Evolutionary conservation across 2,113 vertebrate species (phyloP).

Genomic region (Choloepus hoffmanni): DNA sequence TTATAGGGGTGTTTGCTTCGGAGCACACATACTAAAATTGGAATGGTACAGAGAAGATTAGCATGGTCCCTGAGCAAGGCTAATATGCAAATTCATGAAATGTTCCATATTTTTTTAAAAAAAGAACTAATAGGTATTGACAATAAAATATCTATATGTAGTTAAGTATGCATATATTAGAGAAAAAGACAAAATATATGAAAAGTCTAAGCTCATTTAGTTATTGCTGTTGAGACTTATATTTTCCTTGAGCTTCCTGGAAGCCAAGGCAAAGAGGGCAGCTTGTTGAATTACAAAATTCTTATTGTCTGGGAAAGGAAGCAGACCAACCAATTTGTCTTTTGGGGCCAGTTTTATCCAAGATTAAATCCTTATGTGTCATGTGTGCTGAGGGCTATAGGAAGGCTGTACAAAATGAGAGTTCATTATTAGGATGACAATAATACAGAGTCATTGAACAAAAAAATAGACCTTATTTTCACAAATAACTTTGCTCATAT

Average conservation of each 20-base stretch:
- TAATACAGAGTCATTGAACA: background rate
- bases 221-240: background rate
- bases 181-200: background rate
- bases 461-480: background rate
- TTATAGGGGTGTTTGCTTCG: background rate
- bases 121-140: background rate
- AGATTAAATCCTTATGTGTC: background rate
- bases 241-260: slow-evolving; percentile 36
- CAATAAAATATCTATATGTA: background rate
- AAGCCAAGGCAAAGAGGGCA: slow-evolving; percentile 49
- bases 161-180: background rate
- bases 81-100: too few relatives aligned
- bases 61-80: too few relatives aligned
- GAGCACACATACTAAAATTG: too few relatives aligned
- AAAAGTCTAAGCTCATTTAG: background rate
- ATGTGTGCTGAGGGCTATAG: background rate
- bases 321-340: background rate
- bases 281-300: background rate
- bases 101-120: too few relatives aligned
- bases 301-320: background rate
- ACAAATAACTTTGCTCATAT: background rate
- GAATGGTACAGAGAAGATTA: too few relatives aligned
- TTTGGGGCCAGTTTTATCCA: background rate
- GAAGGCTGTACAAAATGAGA: background rate
- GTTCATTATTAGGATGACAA: background rate